Conservation (phyloP, 2,888 invertebrate genomes). For the Adelphocoris suturalis region DNA sequence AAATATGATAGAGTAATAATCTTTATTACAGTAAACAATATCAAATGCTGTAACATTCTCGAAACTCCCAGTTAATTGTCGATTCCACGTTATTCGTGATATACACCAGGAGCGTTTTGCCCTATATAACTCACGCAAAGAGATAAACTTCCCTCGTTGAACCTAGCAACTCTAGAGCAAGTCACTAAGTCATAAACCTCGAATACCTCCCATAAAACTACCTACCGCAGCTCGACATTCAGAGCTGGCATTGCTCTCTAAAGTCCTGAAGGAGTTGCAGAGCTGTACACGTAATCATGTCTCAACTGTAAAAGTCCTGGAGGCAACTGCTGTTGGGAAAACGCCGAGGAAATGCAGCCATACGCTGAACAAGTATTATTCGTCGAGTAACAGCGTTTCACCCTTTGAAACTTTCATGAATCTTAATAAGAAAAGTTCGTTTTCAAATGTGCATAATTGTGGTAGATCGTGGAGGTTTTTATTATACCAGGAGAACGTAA, state of each 20-base stretch:
- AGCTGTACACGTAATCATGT: constrained; percentile 42
- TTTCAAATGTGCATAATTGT: constrained; percentile 14
- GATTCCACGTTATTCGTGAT: constrained; percentile 8
- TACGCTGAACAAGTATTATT: constrained; percentile 1
- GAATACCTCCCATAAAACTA: constrained; percentile 49
- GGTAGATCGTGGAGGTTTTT: constrained; percentile 7
- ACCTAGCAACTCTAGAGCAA: constrained; percentile 19
- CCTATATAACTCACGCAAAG: constrained; percentile 18
- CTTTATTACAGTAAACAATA: no score
- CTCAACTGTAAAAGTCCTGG: constrained; percentile 24
- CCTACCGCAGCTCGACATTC: constrained; percentile 39
- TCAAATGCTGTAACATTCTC: no score
- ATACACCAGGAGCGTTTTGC: not conserved
- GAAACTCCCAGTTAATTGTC: not conserved
- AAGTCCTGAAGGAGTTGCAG: constrained; percentile 23
- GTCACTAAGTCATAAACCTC: constrained; percentile 43
- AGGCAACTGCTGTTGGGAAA: constrained; percentile 3
- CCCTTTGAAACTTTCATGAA: constrained; percentile 11
- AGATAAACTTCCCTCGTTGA: constrained; percentile 34
- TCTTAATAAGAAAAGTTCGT: constrained; percentile 6
- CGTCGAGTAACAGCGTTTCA: not conserved
- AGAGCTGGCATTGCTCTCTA: constrained; percentile 9
- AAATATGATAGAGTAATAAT: no score
- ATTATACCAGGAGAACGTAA: not conserved
- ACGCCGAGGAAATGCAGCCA: not conserved